Conservation (phyloP, 2,888 invertebrate genomes). For the Volucella bombylans region DNA sequence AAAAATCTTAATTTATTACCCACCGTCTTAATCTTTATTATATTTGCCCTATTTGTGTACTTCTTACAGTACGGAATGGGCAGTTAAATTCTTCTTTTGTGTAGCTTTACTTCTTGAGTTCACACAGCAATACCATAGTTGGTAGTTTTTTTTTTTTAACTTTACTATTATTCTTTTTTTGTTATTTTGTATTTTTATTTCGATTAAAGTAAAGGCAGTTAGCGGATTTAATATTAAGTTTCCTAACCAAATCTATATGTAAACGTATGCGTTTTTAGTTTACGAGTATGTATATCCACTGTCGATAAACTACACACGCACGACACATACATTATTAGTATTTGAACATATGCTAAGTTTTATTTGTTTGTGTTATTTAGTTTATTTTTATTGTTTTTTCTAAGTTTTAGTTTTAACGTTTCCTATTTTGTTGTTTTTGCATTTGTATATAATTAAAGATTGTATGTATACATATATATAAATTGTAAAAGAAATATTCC, state of each 20-base stretch:
- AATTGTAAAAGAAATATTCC: constrained; percentile 40
- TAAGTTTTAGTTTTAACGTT: constrained; percentile 38
- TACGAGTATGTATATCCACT: background rate
- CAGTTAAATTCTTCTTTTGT: constrained; percentile 40
- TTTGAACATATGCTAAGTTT: constrained; percentile 45
- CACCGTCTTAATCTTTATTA: constrained; percentile 45
- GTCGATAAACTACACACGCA: background rate
- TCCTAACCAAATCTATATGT: constrained; percentile 6
- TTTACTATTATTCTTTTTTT: background rate
- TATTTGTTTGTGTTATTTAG: constrained; percentile 9
- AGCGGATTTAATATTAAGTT: constrained; percentile 22
- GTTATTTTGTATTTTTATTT: constrained; percentile 25
- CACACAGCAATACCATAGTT: constrained; percentile 18
- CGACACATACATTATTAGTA: constrained; percentile 17
- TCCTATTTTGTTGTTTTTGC: background rate
- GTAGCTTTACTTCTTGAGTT: constrained; percentile 23
- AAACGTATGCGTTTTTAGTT: no score
- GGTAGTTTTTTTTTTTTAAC: background rate
- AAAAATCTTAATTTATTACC: constrained; percentile 5
- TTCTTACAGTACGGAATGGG: constrained; percentile 56
- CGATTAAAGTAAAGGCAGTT: constrained; percentile 50
- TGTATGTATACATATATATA: constrained; percentile 8
- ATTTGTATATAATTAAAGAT: constrained; percentile 48
- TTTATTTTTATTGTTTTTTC: constrained; percentile 18
- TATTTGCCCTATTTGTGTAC: constrained; percentile 37